Percentiles rank a stretch among this genome's conserved stretches.
phyloP scores from a whole-genome alignment of 2,797 vertebrate species.

The Syngnathus rostellatus region DNA sequence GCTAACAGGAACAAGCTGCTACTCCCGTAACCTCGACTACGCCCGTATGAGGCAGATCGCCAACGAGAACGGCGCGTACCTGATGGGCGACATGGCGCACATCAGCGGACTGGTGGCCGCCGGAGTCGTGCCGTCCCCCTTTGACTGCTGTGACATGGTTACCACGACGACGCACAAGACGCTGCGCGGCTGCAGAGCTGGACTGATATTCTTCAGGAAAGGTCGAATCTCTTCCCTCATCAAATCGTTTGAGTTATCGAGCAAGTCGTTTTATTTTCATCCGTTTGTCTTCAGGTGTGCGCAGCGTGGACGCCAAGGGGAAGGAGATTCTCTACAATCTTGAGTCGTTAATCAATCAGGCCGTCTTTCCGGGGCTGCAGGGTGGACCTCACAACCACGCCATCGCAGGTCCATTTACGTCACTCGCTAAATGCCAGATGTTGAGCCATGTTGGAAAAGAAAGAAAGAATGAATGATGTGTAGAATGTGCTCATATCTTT shows the following conservation, averaged over 20 bases:
- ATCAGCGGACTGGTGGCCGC: constrained; percentile 92
- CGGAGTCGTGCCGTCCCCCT: constrained; percentile 84
- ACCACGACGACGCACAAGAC: constrained; percentile 97
- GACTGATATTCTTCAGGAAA: constrained; percentile 91
- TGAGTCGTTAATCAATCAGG: constrained; percentile 89
- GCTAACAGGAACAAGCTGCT: constrained; percentile 83
- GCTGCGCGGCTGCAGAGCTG: constrained; percentile 87
- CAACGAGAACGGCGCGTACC: constrained; percentile 75
- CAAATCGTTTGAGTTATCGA: not conserved
- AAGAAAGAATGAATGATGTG: not conserved
- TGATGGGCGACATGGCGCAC: constrained; percentile 96
- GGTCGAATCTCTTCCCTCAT: constrained; percentile 56
- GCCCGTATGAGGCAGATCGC: constrained; percentile 80
- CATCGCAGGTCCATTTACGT: constrained; percentile 78
- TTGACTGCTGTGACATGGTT: constrained; percentile 84
- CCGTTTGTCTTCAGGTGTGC: constrained; percentile 67
- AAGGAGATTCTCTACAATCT: constrained; percentile 85
- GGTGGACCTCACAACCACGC: constrained; percentile 97
- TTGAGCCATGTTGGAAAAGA: not conserved
- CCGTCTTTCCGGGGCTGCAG: constrained; percentile 95
- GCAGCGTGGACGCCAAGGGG: constrained; percentile 83
- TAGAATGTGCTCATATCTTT: not conserved
- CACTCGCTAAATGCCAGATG: not conserved
- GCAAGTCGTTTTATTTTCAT: not conserved
- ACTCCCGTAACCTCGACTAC: constrained; percentile 92